These are phyloP conservation scores for Distichodus sexfasciatus DNA, from an alignment of 2,797 vertebrate species.

Conservation along the genomic window DNA sequence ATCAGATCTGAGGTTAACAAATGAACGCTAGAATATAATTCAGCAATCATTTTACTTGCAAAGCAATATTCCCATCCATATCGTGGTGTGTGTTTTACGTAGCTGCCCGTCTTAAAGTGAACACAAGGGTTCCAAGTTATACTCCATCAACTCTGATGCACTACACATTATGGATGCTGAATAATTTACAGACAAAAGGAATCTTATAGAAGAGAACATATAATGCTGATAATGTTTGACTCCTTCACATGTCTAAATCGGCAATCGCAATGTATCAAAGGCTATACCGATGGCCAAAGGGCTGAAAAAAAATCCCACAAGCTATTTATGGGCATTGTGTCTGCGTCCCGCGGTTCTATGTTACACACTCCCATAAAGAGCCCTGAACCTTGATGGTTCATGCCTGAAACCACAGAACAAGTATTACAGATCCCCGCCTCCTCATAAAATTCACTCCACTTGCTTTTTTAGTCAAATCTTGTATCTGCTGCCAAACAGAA, in stretches of 20 bases:
- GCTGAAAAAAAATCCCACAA: neutral
- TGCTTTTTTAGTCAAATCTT: neutral
- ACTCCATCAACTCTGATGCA: neutral
- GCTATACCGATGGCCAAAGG: neutral
- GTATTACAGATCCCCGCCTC: neutral
- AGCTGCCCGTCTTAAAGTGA: too few relatives aligned
- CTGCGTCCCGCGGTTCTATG: neutral
- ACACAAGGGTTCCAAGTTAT: neutral
- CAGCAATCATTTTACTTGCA: neutral
- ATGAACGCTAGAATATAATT: neutral
- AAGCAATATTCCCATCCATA: neutral
- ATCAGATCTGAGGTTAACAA: neutral
- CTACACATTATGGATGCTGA: too few relatives aligned
- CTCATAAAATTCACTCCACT: neutral
- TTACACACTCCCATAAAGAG: slow-evolving; percentile 1
- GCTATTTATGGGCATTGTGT: neutral
- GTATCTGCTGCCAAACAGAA: neutral
- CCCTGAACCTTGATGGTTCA: neutral
- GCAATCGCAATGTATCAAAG: slow-evolving; percentile 21
- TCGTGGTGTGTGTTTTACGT: neutral
- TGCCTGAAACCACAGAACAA: slow-evolving; percentile 17
- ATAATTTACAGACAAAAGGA: too few relatives aligned
- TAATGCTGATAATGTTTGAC: slow-evolving; percentile 9
- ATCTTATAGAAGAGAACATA: too few relatives aligned
- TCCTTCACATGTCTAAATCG: too few relatives aligned